Conservation (phyloP, 2,113 vertebrate species). For the Hirundichthys speculiger region DNA sequence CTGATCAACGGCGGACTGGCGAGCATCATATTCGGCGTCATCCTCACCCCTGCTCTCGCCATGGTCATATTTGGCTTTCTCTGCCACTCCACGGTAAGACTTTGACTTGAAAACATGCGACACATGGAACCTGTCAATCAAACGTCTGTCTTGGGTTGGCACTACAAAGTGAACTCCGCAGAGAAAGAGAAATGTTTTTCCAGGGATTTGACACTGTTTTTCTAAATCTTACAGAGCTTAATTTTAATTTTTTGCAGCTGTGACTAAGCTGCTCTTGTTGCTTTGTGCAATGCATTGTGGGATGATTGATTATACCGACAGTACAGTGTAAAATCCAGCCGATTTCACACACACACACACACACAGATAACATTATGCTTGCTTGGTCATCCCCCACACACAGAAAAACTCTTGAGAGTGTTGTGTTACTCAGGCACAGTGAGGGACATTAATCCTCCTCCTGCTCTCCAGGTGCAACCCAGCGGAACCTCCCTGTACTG, state of each 20-base stretch:
- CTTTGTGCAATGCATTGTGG: conserved; percentile 21
- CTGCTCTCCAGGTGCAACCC: conserved; percentile 79
- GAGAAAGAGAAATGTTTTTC: conserved; percentile 29
- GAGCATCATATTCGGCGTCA: conserved; percentile 79
- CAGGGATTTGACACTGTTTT: conserved; percentile 58
- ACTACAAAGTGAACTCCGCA: background rate
- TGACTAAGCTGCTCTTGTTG: conserved; percentile 17
- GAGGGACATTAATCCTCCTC: background rate
- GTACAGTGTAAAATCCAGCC: background rate
- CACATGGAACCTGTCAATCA: conserved; percentile 19
- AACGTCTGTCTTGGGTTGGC: conserved; percentile 15
- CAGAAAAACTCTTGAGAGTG: background rate
- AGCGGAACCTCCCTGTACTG: conserved; percentile 81
- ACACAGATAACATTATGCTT: background rate
- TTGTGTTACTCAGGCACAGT: background rate
- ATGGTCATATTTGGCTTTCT: conserved; percentile 90
- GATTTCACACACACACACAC: background rate
- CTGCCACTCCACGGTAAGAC: conserved; percentile 88
- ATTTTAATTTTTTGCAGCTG: conserved; percentile 50
- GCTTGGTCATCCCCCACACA: too few relatives aligned
- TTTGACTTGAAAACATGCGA: background rate
- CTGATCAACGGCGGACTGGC: conserved; percentile 82
- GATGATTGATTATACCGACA: background rate
- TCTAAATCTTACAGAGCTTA: conserved; percentile 22
- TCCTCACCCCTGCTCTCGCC: conserved; percentile 84